Evolutionary conservation across 2,113 vertebrate genomes (phyloP), one percentile per base, ranked within the genome.

Genomic region (Meles meles): DNA sequence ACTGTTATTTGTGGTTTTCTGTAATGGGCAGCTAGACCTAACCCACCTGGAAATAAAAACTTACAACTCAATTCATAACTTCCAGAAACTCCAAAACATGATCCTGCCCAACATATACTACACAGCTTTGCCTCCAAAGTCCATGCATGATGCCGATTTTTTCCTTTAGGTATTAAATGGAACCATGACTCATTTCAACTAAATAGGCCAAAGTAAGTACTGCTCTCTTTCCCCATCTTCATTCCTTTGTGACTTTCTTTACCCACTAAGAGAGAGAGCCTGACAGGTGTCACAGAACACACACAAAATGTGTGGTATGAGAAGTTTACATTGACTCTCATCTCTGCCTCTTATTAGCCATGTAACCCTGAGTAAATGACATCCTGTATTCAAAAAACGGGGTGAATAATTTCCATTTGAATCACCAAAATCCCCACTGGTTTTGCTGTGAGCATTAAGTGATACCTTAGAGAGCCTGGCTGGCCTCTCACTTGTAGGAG

Each of bases 341-440:
- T 39, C 29, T 96, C 39, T 77, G 80, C 25, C 13, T 61, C 72
- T 90, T 90, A 20, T 92, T 67, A 69, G 27, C 29, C 15, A 42
- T 25, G 13, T 63, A 67, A 74, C 80, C 74, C 80, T 39, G 57
- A 76, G 44, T 47, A 90, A 86, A 93, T 65, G 67, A 86, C 21
- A 76, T 52, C 42, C 18, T 87, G 21, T 71, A 81, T 47, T 59
- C 11, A 52, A 61, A 86, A 92, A 44, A 1, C 18, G 13, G 29
- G 49, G 84, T 92, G 72, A 88, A 49, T 79, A 61, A 74, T 95
- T 84, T 96, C 90, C 34, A 80, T 93, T 84, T 84, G 80, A 97
- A 80, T 93, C 89, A 93, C 72, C 39, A 47, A 96, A 94, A 67
- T 72, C 76, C 31, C 72, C 55, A 44, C 29, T 39, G 61, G 44